These are phyloP conservation scores for Meriones psammophilus DNA, from an alignment of 2,797 vertebrate genomes.

Conservation along the genomic window DNA sequence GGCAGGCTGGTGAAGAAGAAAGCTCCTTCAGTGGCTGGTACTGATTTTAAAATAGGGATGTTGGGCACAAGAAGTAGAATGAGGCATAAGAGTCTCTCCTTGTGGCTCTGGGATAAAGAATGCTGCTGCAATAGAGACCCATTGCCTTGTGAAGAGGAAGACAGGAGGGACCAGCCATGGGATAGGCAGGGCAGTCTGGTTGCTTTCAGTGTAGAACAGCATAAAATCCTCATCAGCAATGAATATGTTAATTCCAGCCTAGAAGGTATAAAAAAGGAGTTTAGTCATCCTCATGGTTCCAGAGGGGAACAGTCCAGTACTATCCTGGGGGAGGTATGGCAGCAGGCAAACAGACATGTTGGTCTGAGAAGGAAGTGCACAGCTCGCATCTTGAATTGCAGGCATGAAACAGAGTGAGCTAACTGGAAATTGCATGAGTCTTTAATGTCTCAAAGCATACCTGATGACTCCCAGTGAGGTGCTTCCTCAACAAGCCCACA, in stretches of 20 bases:
- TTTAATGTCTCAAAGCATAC: not conserved
- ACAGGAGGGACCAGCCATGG: not conserved
- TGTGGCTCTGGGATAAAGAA: no score
- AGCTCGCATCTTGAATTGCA: not conserved
- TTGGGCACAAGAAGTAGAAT: not conserved
- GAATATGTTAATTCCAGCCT: not conserved
- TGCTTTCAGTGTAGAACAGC: not conserved
- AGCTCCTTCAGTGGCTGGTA: not conserved
- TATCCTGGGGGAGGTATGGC: not conserved
- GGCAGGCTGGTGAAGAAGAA: no score
- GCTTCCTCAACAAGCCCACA: not conserved
- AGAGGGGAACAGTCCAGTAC: not conserved
- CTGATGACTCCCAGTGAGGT: not conserved
- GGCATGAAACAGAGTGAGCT: not conserved
- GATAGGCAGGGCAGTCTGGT: not conserved
- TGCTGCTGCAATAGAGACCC: not conserved
- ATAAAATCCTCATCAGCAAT: accelerated
- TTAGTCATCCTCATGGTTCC: not conserved
- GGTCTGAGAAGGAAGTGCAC: not conserved
- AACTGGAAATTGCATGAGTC: not conserved
- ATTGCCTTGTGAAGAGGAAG: no score
- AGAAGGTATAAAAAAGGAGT: not conserved
- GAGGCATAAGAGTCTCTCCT: not conserved
- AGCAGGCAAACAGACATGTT: not conserved
- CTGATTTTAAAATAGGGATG: no score